phyloP scores from a whole-genome alignment of 2,113 vertebrate genomes.

The Aptenodytes patagonicus region DNA sequence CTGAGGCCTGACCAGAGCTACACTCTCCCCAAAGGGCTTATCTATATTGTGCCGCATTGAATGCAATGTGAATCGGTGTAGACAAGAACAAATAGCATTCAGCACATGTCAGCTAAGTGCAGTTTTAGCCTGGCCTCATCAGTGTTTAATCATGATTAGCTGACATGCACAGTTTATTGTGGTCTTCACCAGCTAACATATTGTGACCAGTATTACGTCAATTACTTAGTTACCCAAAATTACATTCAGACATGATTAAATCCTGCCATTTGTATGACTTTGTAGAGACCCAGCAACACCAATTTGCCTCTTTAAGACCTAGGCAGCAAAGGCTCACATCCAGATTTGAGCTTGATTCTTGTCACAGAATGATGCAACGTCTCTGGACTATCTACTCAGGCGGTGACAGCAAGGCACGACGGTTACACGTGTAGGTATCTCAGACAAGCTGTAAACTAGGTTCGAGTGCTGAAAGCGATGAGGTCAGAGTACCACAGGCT shows the following conservation, averaged over 20 bases:
- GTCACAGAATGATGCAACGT: neutral
- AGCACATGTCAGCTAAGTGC: constrained; percentile 54
- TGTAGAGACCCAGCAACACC: neutral
- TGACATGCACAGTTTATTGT: constrained; percentile 45
- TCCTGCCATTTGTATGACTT: neutral
- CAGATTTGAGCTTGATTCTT: neutral
- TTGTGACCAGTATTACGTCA: constrained; percentile 21
- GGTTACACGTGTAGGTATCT: neutral
- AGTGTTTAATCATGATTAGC: constrained; percentile 53
- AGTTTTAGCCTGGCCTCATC: constrained; percentile 44
- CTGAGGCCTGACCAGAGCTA: constrained; percentile 39
- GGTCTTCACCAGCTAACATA: constrained; percentile 35
- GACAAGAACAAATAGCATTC: constrained; percentile 62
- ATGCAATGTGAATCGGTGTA: constrained; percentile 36
- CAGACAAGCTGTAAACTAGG: neutral
- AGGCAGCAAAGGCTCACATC: neutral
- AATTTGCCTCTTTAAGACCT: neutral
- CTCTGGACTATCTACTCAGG: neutral
- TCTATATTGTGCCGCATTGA: constrained; percentile 24
- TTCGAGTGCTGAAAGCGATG: neutral
- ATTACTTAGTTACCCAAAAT: constrained; percentile 2
- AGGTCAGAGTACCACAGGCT: neutral
- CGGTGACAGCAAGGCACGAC: rapidly evolving
- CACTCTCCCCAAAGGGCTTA: constrained; percentile 39
- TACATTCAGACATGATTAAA: neutral